phyloP scores from a whole-genome alignment of 2,113 vertebrate genomes.

The Athene noctua region DNA sequence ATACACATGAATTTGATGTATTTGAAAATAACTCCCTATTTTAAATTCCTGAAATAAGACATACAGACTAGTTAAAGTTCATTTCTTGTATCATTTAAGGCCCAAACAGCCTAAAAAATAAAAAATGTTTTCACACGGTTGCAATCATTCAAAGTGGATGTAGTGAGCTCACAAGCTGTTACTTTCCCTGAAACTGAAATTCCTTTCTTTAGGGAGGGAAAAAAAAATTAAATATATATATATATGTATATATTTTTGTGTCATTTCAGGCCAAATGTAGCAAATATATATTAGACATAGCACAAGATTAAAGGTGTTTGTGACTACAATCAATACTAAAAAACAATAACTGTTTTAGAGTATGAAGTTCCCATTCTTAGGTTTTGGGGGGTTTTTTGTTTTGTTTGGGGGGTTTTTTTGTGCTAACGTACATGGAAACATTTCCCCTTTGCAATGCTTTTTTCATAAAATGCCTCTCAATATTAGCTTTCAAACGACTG shows the following conservation, averaged over 20 bases:
- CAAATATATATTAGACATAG: background rate
- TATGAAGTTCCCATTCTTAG: background rate
- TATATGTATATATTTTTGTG: too few relatives aligned
- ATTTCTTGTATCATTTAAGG: conserved; percentile 18
- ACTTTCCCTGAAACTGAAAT: background rate
- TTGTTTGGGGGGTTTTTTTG: background rate
- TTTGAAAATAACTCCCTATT: background rate
- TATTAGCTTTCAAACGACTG: background rate
- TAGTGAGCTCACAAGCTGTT: background rate
- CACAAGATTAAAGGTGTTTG: background rate
- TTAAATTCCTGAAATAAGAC: background rate
- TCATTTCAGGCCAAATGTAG: background rate
- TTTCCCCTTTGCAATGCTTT: background rate
- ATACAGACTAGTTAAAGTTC: background rate
- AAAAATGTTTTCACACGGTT: background rate
- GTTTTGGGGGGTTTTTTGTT: background rate
- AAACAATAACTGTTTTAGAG: background rate
- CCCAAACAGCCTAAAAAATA: background rate
- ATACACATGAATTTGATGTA: background rate
- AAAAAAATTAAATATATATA: too few relatives aligned
- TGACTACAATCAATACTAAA: background rate
- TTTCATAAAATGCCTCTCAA: background rate
- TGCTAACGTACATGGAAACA: background rate
- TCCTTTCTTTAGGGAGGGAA: background rate
- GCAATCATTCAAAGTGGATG: background rate